A percentile compares a stretch with the other conserved stretches of the same genome.
Evolutionary conservation across 2,888 invertebrate species (phyloP).

Genomic region (Pecten maximus): DNA sequence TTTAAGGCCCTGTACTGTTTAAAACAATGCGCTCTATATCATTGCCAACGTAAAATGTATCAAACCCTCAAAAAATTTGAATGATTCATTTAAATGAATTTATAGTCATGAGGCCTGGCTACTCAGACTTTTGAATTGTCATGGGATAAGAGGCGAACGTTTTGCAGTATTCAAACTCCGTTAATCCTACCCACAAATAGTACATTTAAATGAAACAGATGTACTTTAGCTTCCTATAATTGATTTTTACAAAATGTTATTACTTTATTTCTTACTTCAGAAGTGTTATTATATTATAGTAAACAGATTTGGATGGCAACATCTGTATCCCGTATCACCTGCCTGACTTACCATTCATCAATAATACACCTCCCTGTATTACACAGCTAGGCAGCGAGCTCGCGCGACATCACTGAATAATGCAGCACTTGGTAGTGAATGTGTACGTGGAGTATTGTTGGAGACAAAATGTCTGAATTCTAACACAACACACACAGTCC

Average conservation of each 20-base stretch:
- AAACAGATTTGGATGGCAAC: neutral
- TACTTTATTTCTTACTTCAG: neutral
- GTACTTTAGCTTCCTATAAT: neutral
- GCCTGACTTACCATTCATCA: neutral
- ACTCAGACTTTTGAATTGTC: too few relatives aligned
- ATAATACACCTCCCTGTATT: neutral
- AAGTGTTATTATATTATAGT: neutral
- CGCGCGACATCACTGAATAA: neutral
- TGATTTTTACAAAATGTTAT: neutral
- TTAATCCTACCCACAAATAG: neutral
- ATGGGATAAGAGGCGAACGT: too few relatives aligned
- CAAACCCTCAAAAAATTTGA: too few relatives aligned
- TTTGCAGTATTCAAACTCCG: too few relatives aligned
- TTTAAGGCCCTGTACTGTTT: too few relatives aligned
- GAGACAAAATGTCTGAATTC: slow-evolving; percentile 13
- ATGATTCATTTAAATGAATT: too few relatives aligned
- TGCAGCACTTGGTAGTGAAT: neutral
- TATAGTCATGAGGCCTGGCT: too few relatives aligned
- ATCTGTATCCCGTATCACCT: neutral
- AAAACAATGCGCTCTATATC: too few relatives aligned
- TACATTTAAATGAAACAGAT: neutral
- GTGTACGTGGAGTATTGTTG: neutral
- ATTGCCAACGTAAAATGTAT: too few relatives aligned
- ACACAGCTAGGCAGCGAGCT: neutral
- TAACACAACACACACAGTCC: neutral